Evolutionary conservation across 2,113 vertebrate species (phyloP), one percentile per base, ranked within the genome.

Genomic region (Dolichotis patagonum): DNA sequence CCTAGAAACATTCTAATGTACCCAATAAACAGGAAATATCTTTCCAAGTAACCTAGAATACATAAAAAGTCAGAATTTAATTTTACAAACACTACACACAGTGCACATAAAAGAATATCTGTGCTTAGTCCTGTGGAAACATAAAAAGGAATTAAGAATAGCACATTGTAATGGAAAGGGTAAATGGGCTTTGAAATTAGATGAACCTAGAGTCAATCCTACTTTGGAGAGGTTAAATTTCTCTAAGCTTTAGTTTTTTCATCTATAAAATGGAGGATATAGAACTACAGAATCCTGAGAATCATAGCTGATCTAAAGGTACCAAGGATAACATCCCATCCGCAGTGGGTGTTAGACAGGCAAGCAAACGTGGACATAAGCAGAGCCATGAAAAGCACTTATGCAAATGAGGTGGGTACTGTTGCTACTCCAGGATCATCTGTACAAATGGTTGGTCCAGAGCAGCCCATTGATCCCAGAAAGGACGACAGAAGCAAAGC

Each of bases 21-120:
- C 26, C 62, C 43, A 88, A 78, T 75, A 88, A 85, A 13, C 7
- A 97, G 65, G 17, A 85, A 96, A 82, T 62, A 93, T 32, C 96
- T 91, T 96, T 69, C 41, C 83, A 97, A 97, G 77, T 88, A 97
- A 88, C 9, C 19, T 30, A 62, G 83, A 90, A 81, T 75, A 62
- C 24, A 81, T 43, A 63, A 91, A 69, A 95, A 80, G 54, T 62
- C 14, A 87, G 24, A 95, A 63, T 30, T 43, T 11, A 88, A 93
- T 83, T 96, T 67, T 92, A 86, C 22, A 87, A 88, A 80, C n/a
- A 77, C 58, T 73, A 58, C 7, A 83, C 9, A 49, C 67, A 26
- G 38, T 86, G 81, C 58, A 95, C 12, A 81, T 35, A 65, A 24
- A 86, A 90, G 52, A 86, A 17, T 77, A 49, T 35, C 82, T 52